Conservation (phyloP, 2,113 vertebrate genomes). For the Elaphurus davidianus region DNA sequence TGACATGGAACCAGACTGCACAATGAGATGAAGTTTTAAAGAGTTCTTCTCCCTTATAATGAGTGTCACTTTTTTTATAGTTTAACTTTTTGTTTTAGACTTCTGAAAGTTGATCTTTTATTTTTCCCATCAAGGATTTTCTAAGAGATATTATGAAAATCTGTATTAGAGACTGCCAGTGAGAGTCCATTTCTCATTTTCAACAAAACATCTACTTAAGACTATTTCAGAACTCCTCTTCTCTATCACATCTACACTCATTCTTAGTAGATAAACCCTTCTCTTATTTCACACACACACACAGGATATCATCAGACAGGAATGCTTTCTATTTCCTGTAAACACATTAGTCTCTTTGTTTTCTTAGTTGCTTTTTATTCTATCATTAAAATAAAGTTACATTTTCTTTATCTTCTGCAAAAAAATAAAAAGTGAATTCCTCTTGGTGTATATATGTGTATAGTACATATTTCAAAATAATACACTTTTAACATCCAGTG, state of each 20-base stretch:
- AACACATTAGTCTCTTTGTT: not conserved
- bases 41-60: not conserved
- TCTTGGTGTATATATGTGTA: not conserved
- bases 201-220: not conserved
- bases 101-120: not conserved
- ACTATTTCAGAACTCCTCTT: not conserved
- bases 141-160: not conserved
- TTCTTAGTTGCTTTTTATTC: not conserved
- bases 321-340: not conserved
- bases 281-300: not conserved
- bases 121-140: not conserved
- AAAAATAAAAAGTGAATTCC: not conserved
- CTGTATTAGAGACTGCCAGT: not conserved
- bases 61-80: not conserved
- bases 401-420: not conserved
- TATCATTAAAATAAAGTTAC: not conserved
- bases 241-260: no score
- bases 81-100: not conserved
- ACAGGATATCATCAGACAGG: not conserved
- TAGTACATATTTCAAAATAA: not conserved
- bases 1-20: not conserved
- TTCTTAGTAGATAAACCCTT: not conserved
- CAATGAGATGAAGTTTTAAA: not conserved
- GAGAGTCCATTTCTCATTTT: not conserved
- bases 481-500: not conserved